These are phyloP conservation scores for Drosophila fulvimacula DNA, from an alignment of 2,888 invertebrate genomes.

Conservation along the genomic window DNA sequence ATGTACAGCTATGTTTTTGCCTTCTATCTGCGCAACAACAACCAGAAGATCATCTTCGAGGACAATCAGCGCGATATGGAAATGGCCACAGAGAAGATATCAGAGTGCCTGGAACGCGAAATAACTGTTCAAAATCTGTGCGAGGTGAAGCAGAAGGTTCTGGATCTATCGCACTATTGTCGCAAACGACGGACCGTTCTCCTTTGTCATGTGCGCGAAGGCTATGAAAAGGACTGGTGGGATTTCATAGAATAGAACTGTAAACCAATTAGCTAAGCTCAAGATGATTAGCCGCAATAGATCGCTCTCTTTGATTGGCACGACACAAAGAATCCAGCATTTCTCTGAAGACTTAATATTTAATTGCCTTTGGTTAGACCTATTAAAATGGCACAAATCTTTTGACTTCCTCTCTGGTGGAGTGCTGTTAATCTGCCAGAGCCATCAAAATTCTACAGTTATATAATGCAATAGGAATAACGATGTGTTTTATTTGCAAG, in stretches of 20 bases:
- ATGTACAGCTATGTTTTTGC: constrained; percentile 99
- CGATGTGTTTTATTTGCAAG: constrained; percentile 38
- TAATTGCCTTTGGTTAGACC: constrained; percentile 34
- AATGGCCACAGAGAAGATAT: constrained; percentile 97
- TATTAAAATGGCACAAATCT: constrained; percentile 43
- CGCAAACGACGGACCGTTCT: constrained; percentile 97
- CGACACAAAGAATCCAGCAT: constrained; percentile 22
- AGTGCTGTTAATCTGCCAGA: constrained; percentile 31
- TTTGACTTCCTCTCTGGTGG: constrained; percentile 43
- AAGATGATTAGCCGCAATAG: constrained; percentile 4
- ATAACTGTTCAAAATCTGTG: constrained; percentile 98
- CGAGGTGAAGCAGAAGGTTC: constrained; percentile 99
- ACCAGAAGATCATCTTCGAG: constrained; percentile 99
- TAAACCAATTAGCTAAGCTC: constrained; percentile 1
- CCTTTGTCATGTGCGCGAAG: constrained; percentile 98
- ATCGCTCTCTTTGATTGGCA: constrained; percentile 15
- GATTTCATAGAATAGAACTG: constrained; percentile 90
- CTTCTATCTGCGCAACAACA: constrained; percentile 98
- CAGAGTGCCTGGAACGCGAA: constrained; percentile 98
- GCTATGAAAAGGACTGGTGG: constrained; percentile 99
- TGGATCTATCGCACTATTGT: constrained; percentile 97
- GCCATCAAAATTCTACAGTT: constrained; percentile 57
- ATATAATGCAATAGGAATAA: constrained; percentile 33
- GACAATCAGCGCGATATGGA: constrained; percentile 99
- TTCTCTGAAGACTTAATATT: constrained; percentile 61